A percentile compares a stretch with the other conserved stretches of the same genome.
Evolutionary conservation across 2,888 invertebrate species (phyloP).

Genomic region (Cheilosia soror): DNA sequence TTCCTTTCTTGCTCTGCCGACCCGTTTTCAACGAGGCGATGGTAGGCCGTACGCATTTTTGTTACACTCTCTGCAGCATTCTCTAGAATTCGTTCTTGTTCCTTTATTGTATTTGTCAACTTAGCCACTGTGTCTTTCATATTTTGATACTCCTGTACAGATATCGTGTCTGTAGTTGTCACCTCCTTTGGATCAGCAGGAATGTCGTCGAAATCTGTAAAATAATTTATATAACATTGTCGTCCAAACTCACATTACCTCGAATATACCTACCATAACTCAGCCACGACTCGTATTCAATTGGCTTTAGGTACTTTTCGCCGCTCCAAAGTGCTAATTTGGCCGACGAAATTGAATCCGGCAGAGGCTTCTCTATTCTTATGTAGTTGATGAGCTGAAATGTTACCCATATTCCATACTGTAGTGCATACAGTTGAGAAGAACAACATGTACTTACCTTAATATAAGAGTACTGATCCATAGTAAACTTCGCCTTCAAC

Average conservation of each 20-base stretch:
- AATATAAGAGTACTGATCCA: slow-evolving; percentile 93
- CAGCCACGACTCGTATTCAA: slow-evolving; percentile 91
- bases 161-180: slow-evolving; percentile 13
- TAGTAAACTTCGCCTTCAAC: slow-evolving; percentile 88
- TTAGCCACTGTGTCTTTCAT: slow-evolving; percentile 50
- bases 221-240: not conserved
- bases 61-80: slow-evolving; percentile 84
- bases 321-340: slow-evolving; percentile 88
- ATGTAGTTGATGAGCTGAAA: slow-evolving; percentile 90
- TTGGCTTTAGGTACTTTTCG: slow-evolving; percentile 91
- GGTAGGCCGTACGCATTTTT: slow-evolving; percentile 80
- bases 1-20: slow-evolving; percentile 21
- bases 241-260: not conserved
- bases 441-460: slow-evolving; percentile 84
- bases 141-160: slow-evolving; percentile 57
- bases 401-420: not conserved
- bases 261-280: slow-evolving; percentile 88
- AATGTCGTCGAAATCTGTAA: slow-evolving; percentile 62
- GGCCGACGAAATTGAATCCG: slow-evolving; percentile 85
- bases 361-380: slow-evolving; percentile 86
- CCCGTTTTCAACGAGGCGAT: slow-evolving; percentile 78
- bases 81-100: slow-evolving; percentile 86
- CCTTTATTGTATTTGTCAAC: slow-evolving; percentile 85
- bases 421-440: too few species aligned
- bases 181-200: slow-evolving; percentile 17